These are phyloP conservation scores for Armadillidium nasatum DNA, from an alignment of 1,140 invertebrate genomes.

Conservation along the genomic window DNA sequence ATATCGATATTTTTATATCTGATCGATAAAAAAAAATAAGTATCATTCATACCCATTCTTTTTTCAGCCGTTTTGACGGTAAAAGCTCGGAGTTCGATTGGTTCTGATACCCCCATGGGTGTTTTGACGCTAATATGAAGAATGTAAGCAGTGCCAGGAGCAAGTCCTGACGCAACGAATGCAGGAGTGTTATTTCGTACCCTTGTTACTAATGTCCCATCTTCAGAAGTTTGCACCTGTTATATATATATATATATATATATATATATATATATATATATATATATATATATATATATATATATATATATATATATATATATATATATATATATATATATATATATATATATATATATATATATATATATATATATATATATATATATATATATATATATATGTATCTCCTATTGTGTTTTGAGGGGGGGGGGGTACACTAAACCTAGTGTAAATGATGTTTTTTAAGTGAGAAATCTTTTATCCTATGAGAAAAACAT, in stretches of 20 bases:
- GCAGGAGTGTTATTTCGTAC: constrained; percentile 39
- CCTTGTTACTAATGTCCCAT: constrained; percentile 37
- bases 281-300: constrained; percentile 23
- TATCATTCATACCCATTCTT: constrained; percentile 35
- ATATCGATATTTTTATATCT: neutral
- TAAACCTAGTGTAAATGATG: too few relatives aligned
- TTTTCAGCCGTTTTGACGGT: constrained; percentile 44
- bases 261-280: constrained; percentile 15
- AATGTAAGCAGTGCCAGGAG: constrained; percentile 40
- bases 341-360: constrained; percentile 7
- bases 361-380: constrained; percentile 10
- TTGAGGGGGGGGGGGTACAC: too few relatives aligned
- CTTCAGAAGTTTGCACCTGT: constrained; percentile 41
- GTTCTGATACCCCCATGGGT: constrained; percentile 43
- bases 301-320: constrained; percentile 16
- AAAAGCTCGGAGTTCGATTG: constrained; percentile 40
- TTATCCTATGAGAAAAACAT: too few relatives aligned
- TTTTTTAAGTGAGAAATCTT: too few relatives aligned
- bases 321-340: constrained; percentile 16
- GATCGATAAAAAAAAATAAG: neutral
- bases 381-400: neutral
- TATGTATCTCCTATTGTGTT: too few relatives aligned
- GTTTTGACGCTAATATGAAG: constrained; percentile 40
- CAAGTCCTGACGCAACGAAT: constrained; percentile 38
- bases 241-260: constrained; percentile 9